Evolutionary conservation across 2,888 invertebrate species (phyloP), one percentile per base, ranked within the genome.

Genomic region (Ichneumon xanthorius): DNA sequence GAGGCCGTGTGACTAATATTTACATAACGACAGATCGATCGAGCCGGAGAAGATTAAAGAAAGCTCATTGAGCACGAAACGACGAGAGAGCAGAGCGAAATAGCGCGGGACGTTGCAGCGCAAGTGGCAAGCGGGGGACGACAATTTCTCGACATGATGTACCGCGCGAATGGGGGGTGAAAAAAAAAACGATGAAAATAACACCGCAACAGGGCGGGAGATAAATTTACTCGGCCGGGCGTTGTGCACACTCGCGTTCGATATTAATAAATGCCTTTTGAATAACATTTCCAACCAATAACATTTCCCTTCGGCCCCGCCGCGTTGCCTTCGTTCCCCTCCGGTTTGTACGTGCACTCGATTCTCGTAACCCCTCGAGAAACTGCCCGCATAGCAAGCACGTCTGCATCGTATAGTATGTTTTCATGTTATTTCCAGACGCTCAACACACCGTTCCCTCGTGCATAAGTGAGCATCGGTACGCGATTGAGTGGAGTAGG

Each of bases 351-450:
- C 26, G 22, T 58, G 19, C 26, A 58, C 26, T 58, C 14, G 9
- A 19, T 22, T 22, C 55, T 22, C 58, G 22, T 26, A 58, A 58
- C 58, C 26, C 58, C 19, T 22, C 26, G 58, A 26, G 22, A 22
- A 58, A 22, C 0, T 58, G 11, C 58, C 22, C 22, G 58, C 26
- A 58, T 58, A 26, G 22, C 58, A 26, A 55, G 19, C 55, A 22
- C 19, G 22, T 58, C 58, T 22, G 58, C 11, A 58, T 22, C 58
- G 22, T 26, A 26, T 4, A 11, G 45, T 58, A 58, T 6, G 9
- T 45, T 19, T 58, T 14, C 58, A 14, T 58, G 58, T 58, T 58
- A 58, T 58, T 58, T 58, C 19, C 58, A 26, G 58, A 58, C 58
- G 26, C 26, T 58, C 58, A 14, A 58, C 58, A 58, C 58, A 22